These are phyloP conservation scores for Corythaixoides concolor DNA, from an alignment of 2,113 vertebrate genomes.

Conservation along the genomic window DNA sequence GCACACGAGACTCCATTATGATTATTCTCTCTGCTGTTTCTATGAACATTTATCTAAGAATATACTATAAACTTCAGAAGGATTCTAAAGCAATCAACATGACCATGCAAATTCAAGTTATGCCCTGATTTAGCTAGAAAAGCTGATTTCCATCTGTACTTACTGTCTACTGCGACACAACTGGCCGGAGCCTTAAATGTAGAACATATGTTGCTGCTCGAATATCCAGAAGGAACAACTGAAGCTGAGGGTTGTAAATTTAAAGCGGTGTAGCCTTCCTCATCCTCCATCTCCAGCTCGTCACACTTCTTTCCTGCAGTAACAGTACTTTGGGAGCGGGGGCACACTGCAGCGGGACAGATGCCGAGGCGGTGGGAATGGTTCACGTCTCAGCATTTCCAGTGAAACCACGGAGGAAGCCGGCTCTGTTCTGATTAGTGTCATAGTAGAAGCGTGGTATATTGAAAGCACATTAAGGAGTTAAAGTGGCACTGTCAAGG, in stretches of 20 bases:
- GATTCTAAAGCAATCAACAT: not conserved
- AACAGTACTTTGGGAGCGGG: not conserved
- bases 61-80: not conserved
- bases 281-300: not conserved
- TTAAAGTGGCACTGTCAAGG: not conserved
- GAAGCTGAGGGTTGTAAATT: not conserved
- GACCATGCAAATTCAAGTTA: not conserved
- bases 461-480: not conserved
- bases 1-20: not conserved
- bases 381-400: not conserved
- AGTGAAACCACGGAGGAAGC: not conserved
- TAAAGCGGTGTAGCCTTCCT: slow-evolving; percentile 21
- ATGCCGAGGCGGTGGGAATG: not conserved
- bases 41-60: not conserved
- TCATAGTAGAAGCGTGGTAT: not conserved
- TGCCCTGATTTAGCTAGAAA: not conserved
- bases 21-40: not conserved
- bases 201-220: not conserved
- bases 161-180: not conserved
- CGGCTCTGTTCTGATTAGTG: not conserved
- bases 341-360: not conserved
- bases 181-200: not conserved
- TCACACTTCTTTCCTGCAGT: not conserved
- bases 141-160: not conserved
- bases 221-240: not conserved